phyloP scores from a whole-genome alignment of 2,113 vertebrate species.

The Panurus biarmicus region DNA sequence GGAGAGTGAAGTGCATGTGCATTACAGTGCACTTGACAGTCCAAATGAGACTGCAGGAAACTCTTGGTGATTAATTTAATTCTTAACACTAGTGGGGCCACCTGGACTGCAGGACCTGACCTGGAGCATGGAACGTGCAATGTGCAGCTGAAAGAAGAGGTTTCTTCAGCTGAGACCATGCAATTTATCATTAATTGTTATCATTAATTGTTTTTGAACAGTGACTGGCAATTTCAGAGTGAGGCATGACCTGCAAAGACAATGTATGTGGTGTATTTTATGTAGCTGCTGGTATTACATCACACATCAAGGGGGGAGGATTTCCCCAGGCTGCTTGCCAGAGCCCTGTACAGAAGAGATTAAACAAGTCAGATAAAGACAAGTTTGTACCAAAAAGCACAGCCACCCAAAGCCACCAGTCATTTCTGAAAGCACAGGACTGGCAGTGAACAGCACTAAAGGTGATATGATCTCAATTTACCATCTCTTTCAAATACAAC shows the following conservation, averaged over 20 bases:
- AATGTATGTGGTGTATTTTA: not conserved
- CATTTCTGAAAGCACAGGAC: not conserved
- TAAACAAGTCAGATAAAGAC: not conserved
- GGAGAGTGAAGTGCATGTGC: not conserved
- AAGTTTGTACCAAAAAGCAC: not conserved
- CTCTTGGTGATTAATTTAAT: not conserved
- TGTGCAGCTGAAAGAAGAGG: not conserved
- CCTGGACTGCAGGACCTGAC: not conserved
- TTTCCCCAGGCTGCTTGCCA: not conserved
- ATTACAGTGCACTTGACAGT: not conserved
- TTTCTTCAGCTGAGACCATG: not conserved
- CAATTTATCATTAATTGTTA: not conserved
- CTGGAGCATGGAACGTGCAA: not conserved
- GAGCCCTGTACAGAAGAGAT: slow-evolving; percentile 19
- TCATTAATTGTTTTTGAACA: not conserved
- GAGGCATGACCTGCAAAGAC: not conserved
- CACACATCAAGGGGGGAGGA: not conserved
- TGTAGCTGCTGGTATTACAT: not conserved
- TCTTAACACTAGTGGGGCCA: not conserved
- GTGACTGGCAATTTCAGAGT: not conserved
- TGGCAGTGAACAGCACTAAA: not conserved
- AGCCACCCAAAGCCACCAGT: not conserved
- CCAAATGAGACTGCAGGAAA: not conserved
- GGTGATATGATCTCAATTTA: slow-evolving; percentile 1
- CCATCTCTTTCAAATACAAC: slow-evolving; percentile 26